These are phyloP conservation scores for Nematolebias whitei DNA, from an alignment of 2,113 vertebrate species.

Conservation along the genomic window DNA sequence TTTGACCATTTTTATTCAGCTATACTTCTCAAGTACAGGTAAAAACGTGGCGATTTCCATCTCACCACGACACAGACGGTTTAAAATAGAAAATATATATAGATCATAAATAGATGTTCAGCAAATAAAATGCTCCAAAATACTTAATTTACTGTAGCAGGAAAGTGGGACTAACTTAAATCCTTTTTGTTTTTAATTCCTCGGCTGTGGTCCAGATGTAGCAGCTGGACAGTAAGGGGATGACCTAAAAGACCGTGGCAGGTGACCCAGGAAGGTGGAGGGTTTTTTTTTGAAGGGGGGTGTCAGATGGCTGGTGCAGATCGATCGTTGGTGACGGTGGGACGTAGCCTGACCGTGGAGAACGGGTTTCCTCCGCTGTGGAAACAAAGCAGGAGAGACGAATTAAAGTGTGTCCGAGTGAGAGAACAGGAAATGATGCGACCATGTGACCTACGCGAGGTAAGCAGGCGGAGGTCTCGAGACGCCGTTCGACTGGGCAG, in stretches of 20 bases:
- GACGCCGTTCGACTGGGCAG: slow-evolving; percentile 83
- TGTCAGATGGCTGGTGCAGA: slow-evolving; percentile 87
- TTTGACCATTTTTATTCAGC: slow-evolving; percentile 36
- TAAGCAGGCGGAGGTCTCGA: slow-evolving; percentile 85
- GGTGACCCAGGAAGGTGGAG: slow-evolving; percentile 4
- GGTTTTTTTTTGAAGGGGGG: slow-evolving; percentile 2
- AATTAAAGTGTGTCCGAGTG: neutral
- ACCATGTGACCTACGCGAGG: slow-evolving; percentile 81
- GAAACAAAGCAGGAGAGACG: slow-evolving; percentile 16
- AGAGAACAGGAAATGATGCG: neutral
- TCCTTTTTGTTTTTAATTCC: neutral
- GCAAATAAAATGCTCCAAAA: slow-evolving; percentile 50
- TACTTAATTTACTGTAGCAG: slow-evolving; percentile 39
- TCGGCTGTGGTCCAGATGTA: slow-evolving; percentile 23
- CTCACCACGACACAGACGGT: slow-evolving; percentile 44
- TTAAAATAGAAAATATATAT: slow-evolving; percentile 47
- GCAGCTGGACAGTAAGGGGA: slow-evolving; percentile 15
- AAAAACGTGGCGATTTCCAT: slow-evolving; percentile 25
- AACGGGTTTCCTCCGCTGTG: slow-evolving; percentile 95
- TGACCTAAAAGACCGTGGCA: neutral
- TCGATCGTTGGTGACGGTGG: slow-evolving; percentile 94
- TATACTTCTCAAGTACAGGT: slow-evolving; percentile 37
- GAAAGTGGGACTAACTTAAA: slow-evolving; percentile 28
- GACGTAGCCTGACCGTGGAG: slow-evolving; percentile 90
- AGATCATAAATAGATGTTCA: slow-evolving; percentile 44